Evolutionary conservation across 2,888 invertebrate species (phyloP).

Genomic region (Cinara cedri): DNA sequence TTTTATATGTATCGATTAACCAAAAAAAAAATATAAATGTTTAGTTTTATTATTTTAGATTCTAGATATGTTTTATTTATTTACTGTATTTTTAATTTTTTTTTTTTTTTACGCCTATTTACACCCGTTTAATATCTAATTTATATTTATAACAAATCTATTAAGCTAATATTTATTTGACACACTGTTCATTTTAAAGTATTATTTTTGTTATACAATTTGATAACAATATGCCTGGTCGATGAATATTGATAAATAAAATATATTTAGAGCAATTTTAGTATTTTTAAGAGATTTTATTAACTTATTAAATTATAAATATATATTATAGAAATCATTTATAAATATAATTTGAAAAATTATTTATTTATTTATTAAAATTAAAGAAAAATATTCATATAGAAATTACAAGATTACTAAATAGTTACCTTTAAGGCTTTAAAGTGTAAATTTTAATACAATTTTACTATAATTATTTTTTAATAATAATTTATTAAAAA

Average conservation of each 20-base stretch:
- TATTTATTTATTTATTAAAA: constrained; percentile 33
- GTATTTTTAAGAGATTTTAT: constrained; percentile 41
- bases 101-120: constrained; percentile 53
- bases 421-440: constrained; percentile 49
- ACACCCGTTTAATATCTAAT: constrained; percentile 49
- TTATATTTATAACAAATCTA: constrained; percentile 49
- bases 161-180: constrained; percentile 55
- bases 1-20: constrained; percentile 45
- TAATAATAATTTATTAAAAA: constrained; percentile 35
- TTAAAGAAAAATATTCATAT: constrained; percentile 18
- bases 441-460: constrained; percentile 51
- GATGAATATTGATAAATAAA: constrained; percentile 46
- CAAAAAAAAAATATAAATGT: constrained; percentile 32
- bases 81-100: constrained; percentile 39
- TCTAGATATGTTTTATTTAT: constrained; percentile 54
- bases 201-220: constrained; percentile 55
- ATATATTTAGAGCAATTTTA: constrained; percentile 55
- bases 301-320: constrained; percentile 31
- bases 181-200: constrained; percentile 54
- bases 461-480: constrained; percentile 55
- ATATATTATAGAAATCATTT: neutral
- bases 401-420: constrained; percentile 31
- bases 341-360: constrained; percentile 36
- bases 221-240: constrained; percentile 51
- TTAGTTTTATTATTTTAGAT: constrained; percentile 40